Evolutionary conservation across 2,888 invertebrate genomes (phyloP).

Genomic region (Lutraria lutraria): DNA sequence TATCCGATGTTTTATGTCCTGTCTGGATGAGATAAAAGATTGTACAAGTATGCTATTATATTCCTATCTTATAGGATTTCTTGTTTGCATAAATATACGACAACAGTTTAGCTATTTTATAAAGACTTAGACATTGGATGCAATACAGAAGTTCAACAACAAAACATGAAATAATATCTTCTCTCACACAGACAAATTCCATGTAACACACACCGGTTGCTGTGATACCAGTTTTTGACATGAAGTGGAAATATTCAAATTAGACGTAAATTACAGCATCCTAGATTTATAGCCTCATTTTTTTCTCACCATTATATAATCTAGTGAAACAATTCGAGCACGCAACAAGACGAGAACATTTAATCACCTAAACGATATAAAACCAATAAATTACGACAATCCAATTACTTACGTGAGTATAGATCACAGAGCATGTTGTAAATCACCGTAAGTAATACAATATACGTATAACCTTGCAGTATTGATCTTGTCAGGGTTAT

Average conservation of each 20-base stretch:
- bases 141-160: too few relatives aligned
- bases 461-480: neutral
- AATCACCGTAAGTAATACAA: neutral
- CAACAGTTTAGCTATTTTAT: too few relatives aligned
- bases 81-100: too few relatives aligned
- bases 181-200: neutral
- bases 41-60: too few relatives aligned
- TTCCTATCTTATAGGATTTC: too few relatives aligned
- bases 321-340: neutral
- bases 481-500: neutral
- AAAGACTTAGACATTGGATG: too few relatives aligned
- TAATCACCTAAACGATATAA: slow-evolving; percentile 16
- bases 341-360: neutral
- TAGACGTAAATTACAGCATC: neutral
- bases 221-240: neutral
- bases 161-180: too few relatives aligned
- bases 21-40: too few relatives aligned
- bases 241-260: slow-evolving; percentile 10
- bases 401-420: slow-evolving; percentile 6
- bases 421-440: neutral
- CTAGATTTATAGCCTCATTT: neutral
- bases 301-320: neutral
- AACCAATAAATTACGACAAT: neutral
- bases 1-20: too few relatives aligned
- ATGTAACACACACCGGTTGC: neutral